Evolutionary conservation across 2,113 vertebrate genomes (phyloP).

Genomic region (Romanogobio albipinnatus): DNA sequence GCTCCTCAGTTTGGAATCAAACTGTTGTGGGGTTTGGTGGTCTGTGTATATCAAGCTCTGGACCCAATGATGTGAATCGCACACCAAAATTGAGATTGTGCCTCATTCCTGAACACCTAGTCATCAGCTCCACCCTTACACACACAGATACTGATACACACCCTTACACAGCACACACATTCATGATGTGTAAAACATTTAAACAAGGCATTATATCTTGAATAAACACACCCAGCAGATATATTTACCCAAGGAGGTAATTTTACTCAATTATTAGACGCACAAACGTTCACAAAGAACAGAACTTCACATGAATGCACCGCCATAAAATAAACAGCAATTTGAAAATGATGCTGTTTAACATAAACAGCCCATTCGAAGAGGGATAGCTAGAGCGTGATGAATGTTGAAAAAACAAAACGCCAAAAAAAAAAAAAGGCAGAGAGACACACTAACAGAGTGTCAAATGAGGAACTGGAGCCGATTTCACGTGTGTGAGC

Average conservation of each 20-base stretch:
- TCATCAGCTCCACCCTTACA: conserved; percentile 33
- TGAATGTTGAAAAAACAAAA: neutral
- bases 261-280: neutral
- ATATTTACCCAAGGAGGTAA: conserved; percentile 40
- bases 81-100: neutral
- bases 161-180: conserved; percentile 9
- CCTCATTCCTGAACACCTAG: conserved; percentile 28
- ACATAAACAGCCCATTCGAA: neutral
- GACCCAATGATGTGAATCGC: neutral
- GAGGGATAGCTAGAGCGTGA: neutral
- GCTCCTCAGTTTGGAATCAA: too few relatives aligned
- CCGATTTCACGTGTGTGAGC: neutral
- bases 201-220: conserved; percentile 23
- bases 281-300: conserved; percentile 11
- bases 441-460: neutral
- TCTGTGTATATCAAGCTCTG: neutral
- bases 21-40: neutral
- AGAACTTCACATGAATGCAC: conserved; percentile 10
- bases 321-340: conserved; percentile 20
- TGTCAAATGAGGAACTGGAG: neutral
- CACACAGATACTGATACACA: conserved; percentile 26
- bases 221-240: conserved; percentile 38
- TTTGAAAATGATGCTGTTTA: conserved; percentile 7
- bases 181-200: conserved; percentile 18
- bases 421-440: too few relatives aligned